phyloP scores from a whole-genome alignment of 2,888 invertebrate genomes.

The Luffia ferchaultella region DNA sequence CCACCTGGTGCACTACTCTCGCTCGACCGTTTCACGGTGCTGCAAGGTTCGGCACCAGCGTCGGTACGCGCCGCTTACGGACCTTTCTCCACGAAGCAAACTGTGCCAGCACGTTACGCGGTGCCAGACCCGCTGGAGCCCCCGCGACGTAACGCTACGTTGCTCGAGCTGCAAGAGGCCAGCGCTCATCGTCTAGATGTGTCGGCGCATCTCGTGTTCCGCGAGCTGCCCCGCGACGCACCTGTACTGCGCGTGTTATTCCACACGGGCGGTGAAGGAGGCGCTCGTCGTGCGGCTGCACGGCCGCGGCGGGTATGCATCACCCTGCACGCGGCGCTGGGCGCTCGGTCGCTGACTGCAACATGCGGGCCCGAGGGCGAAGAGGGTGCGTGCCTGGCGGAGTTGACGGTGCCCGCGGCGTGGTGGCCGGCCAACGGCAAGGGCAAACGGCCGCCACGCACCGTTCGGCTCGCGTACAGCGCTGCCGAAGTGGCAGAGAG shows the following conservation, averaged over 20 bases:
- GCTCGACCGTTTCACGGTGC: slow-evolving; percentile 88
- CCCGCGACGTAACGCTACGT: slow-evolving; percentile 63
- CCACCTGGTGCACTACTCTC: slow-evolving; percentile 77
- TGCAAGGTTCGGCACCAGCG: slow-evolving; percentile 90
- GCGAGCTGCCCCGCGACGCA: slow-evolving; percentile 85
- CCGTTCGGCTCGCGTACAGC: slow-evolving; percentile 85
- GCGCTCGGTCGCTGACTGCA: slow-evolving; percentile 73
- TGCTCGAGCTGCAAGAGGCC: slow-evolving; percentile 67
- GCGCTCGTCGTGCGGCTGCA: slow-evolving; percentile 75
- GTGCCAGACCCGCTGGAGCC: slow-evolving; percentile 85
- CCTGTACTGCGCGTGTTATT: slow-evolving; percentile 93
- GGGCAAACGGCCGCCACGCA: slow-evolving; percentile 72
- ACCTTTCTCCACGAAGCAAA: slow-evolving; percentile 94
- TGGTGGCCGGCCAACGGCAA: slow-evolving; percentile 86
- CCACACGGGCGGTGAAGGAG: slow-evolving; percentile 88
- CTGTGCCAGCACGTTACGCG: slow-evolving; percentile 88
- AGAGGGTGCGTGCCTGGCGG: slow-evolving; percentile 91
- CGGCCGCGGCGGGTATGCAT: slow-evolving; percentile 82
- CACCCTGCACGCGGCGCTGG: slow-evolving; percentile 76
- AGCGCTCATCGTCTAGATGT: slow-evolving; percentile 85
- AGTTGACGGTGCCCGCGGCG: slow-evolving; percentile 84
- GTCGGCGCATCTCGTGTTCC: slow-evolving; percentile 92
- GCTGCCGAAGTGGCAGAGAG: slow-evolving; percentile 82
- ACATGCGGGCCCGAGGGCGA: slow-evolving; percentile 94
- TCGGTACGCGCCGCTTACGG: slow-evolving; percentile 93